phyloP scores from a whole-genome alignment of 2,113 vertebrate genomes.

The Holacanthus passer region DNA sequence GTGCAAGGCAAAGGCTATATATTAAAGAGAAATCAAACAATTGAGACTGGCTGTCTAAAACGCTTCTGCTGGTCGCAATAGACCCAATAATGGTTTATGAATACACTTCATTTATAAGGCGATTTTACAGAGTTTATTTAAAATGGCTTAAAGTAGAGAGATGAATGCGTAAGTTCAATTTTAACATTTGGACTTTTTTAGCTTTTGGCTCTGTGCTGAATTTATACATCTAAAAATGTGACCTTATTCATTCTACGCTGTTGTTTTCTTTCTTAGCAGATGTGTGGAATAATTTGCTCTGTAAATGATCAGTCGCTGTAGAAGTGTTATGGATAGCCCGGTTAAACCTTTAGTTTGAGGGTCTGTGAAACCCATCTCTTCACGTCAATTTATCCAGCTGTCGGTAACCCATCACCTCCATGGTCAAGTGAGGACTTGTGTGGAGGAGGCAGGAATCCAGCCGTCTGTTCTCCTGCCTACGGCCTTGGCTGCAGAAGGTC shows the following conservation, averaged over 20 bases:
- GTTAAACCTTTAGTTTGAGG: conserved; percentile 33
- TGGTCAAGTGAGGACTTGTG: conserved; percentile 54
- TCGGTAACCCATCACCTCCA: conserved; percentile 52
- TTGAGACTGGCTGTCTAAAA: conserved; percentile 6
- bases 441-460: conserved; percentile 54
- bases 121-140: not conserved
- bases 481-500: conserved; percentile 56
- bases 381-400: conserved; percentile 41
- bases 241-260: not conserved
- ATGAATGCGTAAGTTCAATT: not conserved
- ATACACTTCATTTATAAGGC: too few species aligned
- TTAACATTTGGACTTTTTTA: not conserved
- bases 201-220: not conserved
- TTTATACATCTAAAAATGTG: not conserved
- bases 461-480: conserved; percentile 29
- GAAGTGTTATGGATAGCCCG: conserved; percentile 24
- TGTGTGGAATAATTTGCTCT: not conserved
- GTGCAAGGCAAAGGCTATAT: not conserved
- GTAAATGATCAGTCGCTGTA: conserved; percentile 2
- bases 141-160: not conserved
- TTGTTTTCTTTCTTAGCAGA: not conserved
- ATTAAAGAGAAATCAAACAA: too few species aligned
- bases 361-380: conserved; percentile 53
- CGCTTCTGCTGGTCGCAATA: not conserved
- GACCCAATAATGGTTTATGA: not conserved